A percentile compares a stretch with the other conserved stretches of the same genome.
Conservation (phyloP, 2,113 vertebrate species). For the Okapia johnstoni region DNA sequence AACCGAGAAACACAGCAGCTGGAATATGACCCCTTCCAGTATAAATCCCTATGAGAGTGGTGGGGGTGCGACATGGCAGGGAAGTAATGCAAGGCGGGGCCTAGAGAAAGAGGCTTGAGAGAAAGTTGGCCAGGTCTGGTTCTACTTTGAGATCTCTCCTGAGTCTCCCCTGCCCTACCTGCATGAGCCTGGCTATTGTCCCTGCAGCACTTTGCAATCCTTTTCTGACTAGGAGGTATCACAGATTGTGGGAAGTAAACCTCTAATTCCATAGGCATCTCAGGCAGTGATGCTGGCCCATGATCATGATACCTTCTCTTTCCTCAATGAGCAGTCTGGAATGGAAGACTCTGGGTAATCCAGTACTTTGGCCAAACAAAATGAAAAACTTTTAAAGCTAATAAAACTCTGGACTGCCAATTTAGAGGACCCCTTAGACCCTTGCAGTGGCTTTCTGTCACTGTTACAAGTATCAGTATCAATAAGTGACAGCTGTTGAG, state of each 20-base stretch:
- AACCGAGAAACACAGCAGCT: background rate
- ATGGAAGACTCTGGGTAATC: background rate
- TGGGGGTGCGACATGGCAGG: background rate
- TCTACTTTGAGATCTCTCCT: background rate
- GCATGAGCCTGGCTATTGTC: background rate
- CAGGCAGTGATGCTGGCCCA: background rate
- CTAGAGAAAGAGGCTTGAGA: no score
- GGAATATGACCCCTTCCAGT: background rate
- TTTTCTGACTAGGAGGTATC: background rate
- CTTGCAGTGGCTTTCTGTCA: background rate
- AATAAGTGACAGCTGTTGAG: background rate
- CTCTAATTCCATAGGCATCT: background rate
- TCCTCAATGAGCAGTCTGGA: background rate
- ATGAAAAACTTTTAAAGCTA: background rate
- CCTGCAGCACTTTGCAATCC: background rate
- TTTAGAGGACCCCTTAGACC: background rate
- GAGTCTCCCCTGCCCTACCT: background rate
- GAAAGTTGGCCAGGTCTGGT: background rate
- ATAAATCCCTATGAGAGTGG: fast-evolving
- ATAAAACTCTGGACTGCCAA: background rate
- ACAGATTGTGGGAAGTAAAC: background rate
- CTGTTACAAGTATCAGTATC: background rate
- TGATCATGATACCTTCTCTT: background rate
- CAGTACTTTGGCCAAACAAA: background rate
- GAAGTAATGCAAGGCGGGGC: background rate